Conservation (phyloP, 2,888 invertebrate genomes). For the Mycalesis mineus region DNA sequence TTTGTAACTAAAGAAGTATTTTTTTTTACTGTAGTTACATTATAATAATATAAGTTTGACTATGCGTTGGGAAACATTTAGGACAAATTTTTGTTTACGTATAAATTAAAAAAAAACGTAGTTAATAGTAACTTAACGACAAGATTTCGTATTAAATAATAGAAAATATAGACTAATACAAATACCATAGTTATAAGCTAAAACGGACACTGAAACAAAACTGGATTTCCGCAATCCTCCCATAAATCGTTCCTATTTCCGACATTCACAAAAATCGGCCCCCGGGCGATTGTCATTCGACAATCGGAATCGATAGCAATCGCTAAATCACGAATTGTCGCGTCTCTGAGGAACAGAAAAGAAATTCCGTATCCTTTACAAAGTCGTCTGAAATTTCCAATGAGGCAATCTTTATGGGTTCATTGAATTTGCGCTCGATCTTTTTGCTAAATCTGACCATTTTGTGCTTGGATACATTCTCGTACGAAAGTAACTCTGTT, state of each 20-base stretch:
- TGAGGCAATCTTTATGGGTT: constrained; percentile 46
- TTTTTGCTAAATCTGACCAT: constrained; percentile 44
- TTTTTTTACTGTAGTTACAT: no score
- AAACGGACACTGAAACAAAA: neutral
- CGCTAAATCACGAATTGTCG: constrained; percentile 5
- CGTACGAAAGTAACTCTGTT: no score
- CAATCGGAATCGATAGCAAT: constrained; percentile 11
- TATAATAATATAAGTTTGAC: no score
- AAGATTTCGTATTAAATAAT: no score
- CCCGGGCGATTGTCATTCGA: neutral
- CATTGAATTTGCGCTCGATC: constrained; percentile 48
- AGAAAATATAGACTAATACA: no score
- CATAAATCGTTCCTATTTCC: constrained; percentile 69
- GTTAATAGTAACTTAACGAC: no score
- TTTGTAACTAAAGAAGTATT: no score
- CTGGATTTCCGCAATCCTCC: constrained; percentile 32
- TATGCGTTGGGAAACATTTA: no score
- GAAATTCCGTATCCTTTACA: constrained; percentile 56
- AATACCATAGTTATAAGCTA: neutral
- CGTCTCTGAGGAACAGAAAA: constrained; percentile 21
- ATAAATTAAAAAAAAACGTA: no score
- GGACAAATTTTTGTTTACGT: no score
- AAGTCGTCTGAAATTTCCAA: constrained; percentile 49
- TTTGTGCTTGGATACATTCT: no score
- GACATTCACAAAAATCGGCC: neutral